These are phyloP conservation scores for Zelleria hepariella DNA, from an alignment of 2,888 invertebrate genomes.

Conservation along the genomic window DNA sequence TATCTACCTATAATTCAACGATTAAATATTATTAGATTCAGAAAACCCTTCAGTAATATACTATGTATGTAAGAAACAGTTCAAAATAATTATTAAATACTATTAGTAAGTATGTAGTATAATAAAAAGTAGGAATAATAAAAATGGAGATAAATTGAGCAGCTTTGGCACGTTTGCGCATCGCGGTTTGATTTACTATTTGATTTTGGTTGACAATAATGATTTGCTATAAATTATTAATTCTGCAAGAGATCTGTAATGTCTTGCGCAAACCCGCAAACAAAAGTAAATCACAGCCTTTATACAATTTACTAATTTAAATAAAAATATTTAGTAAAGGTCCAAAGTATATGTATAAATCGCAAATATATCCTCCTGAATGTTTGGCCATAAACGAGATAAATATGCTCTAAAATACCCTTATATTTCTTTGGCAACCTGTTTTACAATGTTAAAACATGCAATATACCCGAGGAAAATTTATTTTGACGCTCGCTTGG, in stretches of 20 bases:
- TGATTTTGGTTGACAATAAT: constrained; percentile 17
- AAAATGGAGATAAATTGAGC: constrained; percentile 51
- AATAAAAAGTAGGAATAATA: constrained; percentile 6
- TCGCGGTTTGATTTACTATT: neutral
- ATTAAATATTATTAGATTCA: neutral
- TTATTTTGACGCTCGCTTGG: too few species aligned
- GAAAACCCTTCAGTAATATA: neutral
- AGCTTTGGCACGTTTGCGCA: constrained; percentile 51
- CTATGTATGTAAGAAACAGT: neutral
- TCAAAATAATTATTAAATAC: constrained; percentile 14
- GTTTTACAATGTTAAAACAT: neutral
- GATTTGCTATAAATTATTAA: too few species aligned
- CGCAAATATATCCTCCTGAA: too few species aligned
- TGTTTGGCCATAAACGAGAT: neutral
- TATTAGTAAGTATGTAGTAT: neutral
- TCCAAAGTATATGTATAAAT: too few species aligned
- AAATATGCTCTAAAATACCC: neutral
- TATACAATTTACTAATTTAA: constrained; percentile 16
- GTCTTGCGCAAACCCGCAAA: too few species aligned
- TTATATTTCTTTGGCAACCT: neutral
- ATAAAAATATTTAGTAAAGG: too few species aligned
- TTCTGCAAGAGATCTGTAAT: too few species aligned
- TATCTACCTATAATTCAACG: neutral
- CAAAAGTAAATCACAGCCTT: constrained; percentile 66
- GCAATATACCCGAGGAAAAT: neutral